Base-by-base conservation (phyloP, 37 sponge, comb jelly and placozoan genomes). In the Hormiphora californensis region DNA sequence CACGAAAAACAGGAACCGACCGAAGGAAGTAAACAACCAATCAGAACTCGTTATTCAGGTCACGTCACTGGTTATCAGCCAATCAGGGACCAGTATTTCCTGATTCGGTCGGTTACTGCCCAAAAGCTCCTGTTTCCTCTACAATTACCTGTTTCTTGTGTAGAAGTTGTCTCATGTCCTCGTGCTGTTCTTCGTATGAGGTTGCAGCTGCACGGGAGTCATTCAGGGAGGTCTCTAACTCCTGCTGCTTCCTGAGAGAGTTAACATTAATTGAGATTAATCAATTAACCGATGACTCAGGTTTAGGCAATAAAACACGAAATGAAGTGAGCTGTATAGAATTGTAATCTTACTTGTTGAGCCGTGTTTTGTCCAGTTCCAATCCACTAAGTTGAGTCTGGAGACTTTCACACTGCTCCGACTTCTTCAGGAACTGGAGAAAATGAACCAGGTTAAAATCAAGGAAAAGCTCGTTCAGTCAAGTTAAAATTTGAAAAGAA, bases 101-200 rank as follows among this genome's bases (percentile, higher is more conserved):
- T n/a, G n/a, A n/a, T n/a, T n/a, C n/a, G n/a, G n/a, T n/a, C n/a
- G n/a, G n/a, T n/a, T n/a, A n/a, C n/a, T n/a, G n/a, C n/a, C n/a
- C n/a, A n/a, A n/a, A n/a, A n/a, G n/a, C n/a, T n/a, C n/a, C n/a
- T n/a, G n/a, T n/a, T 46, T 46, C 8, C 8, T 46, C 51, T 17
- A 46, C 11, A 46, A 8, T 46, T 46, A 73, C 81, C 81, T 73
- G 81, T 73, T 73, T 73, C 25, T 73, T 73, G 81, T 73, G 81
- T 5, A 73, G 81, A n/a, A 33, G 28, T 3, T 73, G 81, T 73
- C 81, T 39, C 41, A 41, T 4, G n/a, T 73, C 81, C 23, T 73
- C 81, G 27, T 33, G 43, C 46, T 73, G 40, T 3, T 11, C 81
- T 28, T 73, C 81, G 38, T 40, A 73, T 43, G 40, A n/a, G 5